Conservation (phyloP, 1,140 invertebrate species). For the Coelopa frigida region DNA sequence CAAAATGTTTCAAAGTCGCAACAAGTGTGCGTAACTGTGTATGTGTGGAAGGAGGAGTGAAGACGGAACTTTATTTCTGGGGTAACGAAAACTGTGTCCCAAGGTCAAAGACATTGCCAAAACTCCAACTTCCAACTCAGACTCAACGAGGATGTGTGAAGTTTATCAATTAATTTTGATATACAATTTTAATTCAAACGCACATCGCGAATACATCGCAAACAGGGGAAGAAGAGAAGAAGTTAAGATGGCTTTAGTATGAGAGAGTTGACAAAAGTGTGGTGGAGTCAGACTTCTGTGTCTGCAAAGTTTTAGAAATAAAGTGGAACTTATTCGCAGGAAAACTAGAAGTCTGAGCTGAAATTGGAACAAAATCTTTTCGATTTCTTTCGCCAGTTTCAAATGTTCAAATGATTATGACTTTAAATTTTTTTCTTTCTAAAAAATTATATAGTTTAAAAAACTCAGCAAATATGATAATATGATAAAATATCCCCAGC, state of each 20-base stretch:
- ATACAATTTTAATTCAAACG: no score
- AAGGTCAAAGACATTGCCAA: not conserved
- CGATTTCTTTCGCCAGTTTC: not conserved
- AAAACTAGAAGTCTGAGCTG: not conserved
- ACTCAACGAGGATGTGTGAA: no score
- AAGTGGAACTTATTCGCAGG: slow-evolving; percentile 1
- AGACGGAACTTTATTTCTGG: not conserved
- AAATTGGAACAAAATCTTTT: not conserved
- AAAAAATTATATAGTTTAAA: slow-evolving; percentile 7
- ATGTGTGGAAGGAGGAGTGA: not conserved
- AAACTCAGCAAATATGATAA: slow-evolving; percentile 6
- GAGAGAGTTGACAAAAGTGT: slow-evolving; percentile 2
- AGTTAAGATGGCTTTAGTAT: not conserved
- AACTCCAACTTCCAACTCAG: no score
- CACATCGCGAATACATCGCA: no score
- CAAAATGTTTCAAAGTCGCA: no score
- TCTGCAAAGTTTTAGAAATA: not conserved
- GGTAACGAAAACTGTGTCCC: not conserved
- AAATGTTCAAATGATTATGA: slow-evolving; percentile 6
- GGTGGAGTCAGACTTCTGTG: not conserved
- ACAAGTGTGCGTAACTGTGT: no score
- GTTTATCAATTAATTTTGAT: no score
- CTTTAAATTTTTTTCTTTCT: slow-evolving; percentile 3
- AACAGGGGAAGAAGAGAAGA: not conserved
- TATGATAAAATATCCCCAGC: slow-evolving; percentile 7